Percentiles rank a stretch among this genome's conserved stretches.
Evolutionary conservation across 1,140 invertebrate genomes (phyloP).

Genomic region (Zelostemma sp.): DNA sequence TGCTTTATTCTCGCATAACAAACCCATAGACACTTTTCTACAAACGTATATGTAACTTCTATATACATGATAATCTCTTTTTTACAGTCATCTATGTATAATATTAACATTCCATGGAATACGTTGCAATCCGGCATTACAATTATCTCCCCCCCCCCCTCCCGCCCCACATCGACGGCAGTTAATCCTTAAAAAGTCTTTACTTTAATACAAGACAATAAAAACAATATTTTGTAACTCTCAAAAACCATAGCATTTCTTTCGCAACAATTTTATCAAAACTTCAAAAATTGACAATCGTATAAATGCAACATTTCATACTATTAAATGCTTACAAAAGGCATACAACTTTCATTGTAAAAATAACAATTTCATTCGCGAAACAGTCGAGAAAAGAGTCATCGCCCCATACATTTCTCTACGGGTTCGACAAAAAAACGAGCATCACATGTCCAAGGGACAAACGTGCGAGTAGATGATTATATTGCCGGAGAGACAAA

Average conservation of each 20-base stretch:
- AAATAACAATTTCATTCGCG: no score
- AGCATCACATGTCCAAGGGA: constrained; percentile 64
- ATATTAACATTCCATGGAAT: constrained; percentile 63
- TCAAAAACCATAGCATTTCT: no score
- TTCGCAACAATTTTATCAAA: no score
- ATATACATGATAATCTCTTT: constrained; percentile 53
- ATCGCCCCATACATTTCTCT: constrained; percentile 2
- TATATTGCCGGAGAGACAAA: constrained; percentile 70
- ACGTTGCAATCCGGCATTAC: constrained; percentile 31
- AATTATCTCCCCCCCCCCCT: constrained; percentile 34
- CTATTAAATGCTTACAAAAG: neutral
- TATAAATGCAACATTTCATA: neutral
- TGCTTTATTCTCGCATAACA: constrained; percentile 61
- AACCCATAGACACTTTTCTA: constrained; percentile 61
- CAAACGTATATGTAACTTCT: constrained; percentile 54
- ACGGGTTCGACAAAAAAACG: no score
- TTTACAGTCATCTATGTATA: constrained; percentile 62
- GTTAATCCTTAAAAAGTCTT: no score
- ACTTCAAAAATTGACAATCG: no score
- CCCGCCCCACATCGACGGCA: constrained; percentile 14
- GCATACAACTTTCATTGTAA: neutral
- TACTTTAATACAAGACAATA: no score
- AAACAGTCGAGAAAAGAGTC: constrained; percentile 3
- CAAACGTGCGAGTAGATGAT: constrained; percentile 70
- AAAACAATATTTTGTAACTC: no score